These are phyloP conservation scores for Sisyra nigra DNA, from an alignment of 2,888 invertebrate genomes.

Conservation along the genomic window DNA sequence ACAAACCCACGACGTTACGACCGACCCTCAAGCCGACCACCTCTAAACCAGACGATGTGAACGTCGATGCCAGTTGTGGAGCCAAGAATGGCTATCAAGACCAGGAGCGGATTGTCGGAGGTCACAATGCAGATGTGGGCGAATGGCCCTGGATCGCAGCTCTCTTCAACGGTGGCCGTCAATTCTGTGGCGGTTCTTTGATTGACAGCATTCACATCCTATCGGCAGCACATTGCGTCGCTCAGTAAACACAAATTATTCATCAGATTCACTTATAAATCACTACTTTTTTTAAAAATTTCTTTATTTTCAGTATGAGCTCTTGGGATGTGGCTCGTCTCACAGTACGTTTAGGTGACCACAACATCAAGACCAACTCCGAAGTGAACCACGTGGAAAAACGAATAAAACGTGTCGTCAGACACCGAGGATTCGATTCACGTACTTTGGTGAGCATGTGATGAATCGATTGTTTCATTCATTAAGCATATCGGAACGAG, in stretches of 20 bases:
- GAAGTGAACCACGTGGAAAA: constrained; percentile 65
- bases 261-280: neutral
- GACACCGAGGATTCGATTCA: constrained; percentile 70
- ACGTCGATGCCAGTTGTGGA: constrained; percentile 42
- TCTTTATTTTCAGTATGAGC: constrained; percentile 49
- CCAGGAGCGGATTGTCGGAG: constrained; percentile 73
- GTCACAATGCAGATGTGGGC: constrained; percentile 60
- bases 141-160: constrained; percentile 71
- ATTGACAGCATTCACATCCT: constrained; percentile 64
- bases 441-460: constrained; percentile 50
- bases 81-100: constrained; percentile 65
- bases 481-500: no score
- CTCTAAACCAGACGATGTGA: constrained; percentile 12
- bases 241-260: constrained; percentile 41
- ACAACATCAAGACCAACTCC: constrained; percentile 58
- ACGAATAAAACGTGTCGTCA: constrained; percentile 66
- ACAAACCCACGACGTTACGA: constrained; percentile 15
- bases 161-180: constrained; percentile 65
- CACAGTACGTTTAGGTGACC: constrained; percentile 66
- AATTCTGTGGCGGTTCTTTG: constrained; percentile 79
- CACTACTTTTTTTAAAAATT: neutral
- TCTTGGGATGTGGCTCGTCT: constrained; percentile 75
- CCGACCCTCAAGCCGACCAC: constrained; percentile 10
- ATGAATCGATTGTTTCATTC: no score
- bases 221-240: constrained; percentile 79